Evolutionary conservation across 1,140 invertebrate species (phyloP).

Genomic region (Ganaspis sp.): DNA sequence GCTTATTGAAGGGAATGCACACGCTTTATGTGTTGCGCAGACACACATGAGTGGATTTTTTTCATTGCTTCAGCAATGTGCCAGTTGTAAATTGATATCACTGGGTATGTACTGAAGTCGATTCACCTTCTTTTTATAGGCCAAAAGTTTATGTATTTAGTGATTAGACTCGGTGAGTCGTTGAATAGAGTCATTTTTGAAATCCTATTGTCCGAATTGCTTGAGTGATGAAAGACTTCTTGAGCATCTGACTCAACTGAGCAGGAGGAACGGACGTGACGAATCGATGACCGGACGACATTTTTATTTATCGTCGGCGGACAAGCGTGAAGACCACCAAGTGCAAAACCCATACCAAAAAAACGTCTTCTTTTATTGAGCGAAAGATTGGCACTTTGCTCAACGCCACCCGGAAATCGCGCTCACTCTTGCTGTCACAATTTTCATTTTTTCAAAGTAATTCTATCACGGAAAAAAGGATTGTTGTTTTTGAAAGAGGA

Average conservation of each 20-base stretch:
- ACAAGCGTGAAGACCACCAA: conserved; percentile 30
- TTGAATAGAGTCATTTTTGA: conserved; percentile 25
- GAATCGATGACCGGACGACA: conserved; percentile 26
- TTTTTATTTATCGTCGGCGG: conserved; percentile 20
- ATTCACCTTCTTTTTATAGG: not conserved
- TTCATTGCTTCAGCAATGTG: not conserved
- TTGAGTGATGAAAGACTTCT: conserved; percentile 17
- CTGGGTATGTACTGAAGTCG: conserved; percentile 1
- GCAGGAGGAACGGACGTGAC: not conserved
- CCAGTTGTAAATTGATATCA: conserved; percentile 10
- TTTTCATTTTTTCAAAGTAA: not conserved
- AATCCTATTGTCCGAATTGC: conserved; percentile 19
- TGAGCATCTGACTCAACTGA: not conserved
- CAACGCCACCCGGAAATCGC: not conserved
- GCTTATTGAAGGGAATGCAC: not conserved
- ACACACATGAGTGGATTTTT: not conserved
- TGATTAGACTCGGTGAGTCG: not conserved
- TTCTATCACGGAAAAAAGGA: not conserved
- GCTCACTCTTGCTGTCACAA: not conserved
- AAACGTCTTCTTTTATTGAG: not conserved
- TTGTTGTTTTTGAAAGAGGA: no score
- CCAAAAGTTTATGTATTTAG: conserved; percentile 23
- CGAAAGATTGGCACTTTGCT: not conserved
- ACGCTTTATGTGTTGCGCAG: no score
- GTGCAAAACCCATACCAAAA: conserved; percentile 3